Evolutionary conservation across 64 coral and sea anemone species (phyloP).

Genomic region (Cladopsammia gracilis): DNA sequence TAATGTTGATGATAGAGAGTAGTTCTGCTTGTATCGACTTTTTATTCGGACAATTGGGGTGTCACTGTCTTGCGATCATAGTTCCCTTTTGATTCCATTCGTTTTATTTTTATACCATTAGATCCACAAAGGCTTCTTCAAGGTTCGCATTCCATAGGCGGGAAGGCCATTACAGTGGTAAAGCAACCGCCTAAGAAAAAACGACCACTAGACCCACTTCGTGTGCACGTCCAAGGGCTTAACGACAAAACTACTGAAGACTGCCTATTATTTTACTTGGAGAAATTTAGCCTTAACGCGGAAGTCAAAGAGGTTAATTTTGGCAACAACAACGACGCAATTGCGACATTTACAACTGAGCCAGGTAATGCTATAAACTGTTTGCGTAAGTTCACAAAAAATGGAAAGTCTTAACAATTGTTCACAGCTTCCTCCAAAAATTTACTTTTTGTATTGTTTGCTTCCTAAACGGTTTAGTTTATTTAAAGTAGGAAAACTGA

Average conservation of each 20-base stretch:
- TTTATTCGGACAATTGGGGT: too few species aligned
- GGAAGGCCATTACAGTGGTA: not conserved
- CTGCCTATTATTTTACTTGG: not conserved
- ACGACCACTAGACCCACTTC: not conserved
- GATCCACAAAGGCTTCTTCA: constrained; percentile 15
- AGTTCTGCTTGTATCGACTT: too few species aligned
- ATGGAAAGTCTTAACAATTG: too few species aligned
- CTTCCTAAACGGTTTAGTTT: too few species aligned
- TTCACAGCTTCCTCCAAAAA: too few species aligned
- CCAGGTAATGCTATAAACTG: not conserved
- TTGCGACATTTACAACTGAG: not conserved
- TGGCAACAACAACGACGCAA: not conserved
- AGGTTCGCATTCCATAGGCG: not conserved
- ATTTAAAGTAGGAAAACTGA: too few species aligned
- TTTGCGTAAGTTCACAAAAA: too few species aligned
- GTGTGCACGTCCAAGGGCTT: not conserved
- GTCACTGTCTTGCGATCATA: too few species aligned
- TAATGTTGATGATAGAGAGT: too few species aligned
- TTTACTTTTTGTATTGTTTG: too few species aligned
- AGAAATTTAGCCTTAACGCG: not conserved
- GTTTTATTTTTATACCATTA: not conserved
- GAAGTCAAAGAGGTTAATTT: not conserved
- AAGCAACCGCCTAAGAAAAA: not conserved
- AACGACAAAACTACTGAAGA: not conserved
- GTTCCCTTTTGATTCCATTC: not conserved